Percentiles rank a stretch among this genome's conserved stretches.
Evolutionary conservation across 2,113 vertebrate genomes (phyloP).

Genomic region (Chionis minor): DNA sequence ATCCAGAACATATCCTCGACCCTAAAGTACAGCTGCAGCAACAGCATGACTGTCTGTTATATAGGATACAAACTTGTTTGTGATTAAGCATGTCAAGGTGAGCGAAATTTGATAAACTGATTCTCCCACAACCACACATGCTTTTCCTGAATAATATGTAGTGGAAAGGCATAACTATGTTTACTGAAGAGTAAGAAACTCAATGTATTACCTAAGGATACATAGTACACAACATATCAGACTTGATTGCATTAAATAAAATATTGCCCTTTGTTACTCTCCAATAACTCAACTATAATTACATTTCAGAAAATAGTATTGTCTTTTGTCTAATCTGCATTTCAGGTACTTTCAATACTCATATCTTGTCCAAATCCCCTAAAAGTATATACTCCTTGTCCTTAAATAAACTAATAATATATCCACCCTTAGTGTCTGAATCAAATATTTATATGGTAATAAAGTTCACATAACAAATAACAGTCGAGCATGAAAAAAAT

Average conservation of each 20-base stretch:
- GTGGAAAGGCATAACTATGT: background rate
- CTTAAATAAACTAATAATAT: background rate
- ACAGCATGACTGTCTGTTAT: background rate
- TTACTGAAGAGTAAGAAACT: background rate
- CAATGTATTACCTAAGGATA: background rate
- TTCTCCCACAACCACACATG: background rate
- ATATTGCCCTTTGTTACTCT: background rate
- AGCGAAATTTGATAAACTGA: background rate
- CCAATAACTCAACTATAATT: background rate
- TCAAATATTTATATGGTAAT: slow-evolving; percentile 4
- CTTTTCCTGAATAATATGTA: background rate
- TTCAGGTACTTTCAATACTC: background rate
- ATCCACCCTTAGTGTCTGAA: background rate
- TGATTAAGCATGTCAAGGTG: background rate
- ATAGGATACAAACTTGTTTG: background rate
- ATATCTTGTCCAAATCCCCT: background rate
- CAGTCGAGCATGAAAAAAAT: background rate
- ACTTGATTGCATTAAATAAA: background rate
- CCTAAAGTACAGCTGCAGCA: background rate
- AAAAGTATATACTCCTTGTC: background rate
- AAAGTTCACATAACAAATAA: background rate
- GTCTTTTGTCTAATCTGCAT: background rate
- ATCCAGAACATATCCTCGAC: background rate
- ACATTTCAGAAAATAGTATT: background rate
- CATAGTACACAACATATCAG: background rate